Conservation (phyloP, 2,888 invertebrate genomes). For the Cacoxenus indagator region DNA sequence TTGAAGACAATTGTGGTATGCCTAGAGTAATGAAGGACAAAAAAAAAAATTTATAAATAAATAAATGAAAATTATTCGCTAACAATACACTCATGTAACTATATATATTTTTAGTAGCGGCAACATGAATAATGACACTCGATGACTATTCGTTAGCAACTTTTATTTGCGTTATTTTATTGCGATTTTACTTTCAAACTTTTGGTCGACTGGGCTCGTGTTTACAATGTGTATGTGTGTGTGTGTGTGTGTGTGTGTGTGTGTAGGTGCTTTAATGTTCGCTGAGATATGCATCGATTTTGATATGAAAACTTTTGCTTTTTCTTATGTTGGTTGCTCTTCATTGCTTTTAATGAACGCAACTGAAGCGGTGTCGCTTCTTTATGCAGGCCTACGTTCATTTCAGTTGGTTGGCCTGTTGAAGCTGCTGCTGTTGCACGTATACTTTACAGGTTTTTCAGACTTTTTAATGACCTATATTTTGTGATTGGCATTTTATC, state of each 20-base stretch:
- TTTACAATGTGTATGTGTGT: background rate
- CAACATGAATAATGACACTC: too few species aligned
- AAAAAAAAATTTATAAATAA: too few species aligned
- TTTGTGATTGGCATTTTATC: conserved; percentile 17
- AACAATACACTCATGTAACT: too few species aligned
- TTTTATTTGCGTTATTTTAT: too few species aligned
- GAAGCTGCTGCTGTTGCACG: background rate
- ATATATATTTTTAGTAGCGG: too few species aligned
- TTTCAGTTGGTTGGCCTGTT: background rate
- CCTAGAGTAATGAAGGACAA: too few species aligned
- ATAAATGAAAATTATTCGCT: too few species aligned
- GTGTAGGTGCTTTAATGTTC: background rate
- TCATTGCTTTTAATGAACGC: background rate
- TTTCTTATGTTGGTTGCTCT: background rate
- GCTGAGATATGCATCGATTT: background rate
- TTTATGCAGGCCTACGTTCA: background rate
- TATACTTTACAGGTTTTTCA: background rate
- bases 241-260: background rate
- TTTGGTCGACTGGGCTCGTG: too few species aligned
- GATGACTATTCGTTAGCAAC: too few species aligned
- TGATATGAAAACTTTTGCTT: conserved; percentile 1
- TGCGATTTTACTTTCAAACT: too few species aligned
- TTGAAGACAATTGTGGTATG: too few species aligned
- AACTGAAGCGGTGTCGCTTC: background rate
- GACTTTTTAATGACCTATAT: conserved; percentile 12